A percentile compares a stretch with the other conserved stretches of the same genome.
Evolutionary conservation across 2,888 invertebrate genomes (phyloP).

Genomic region (Cantharis nigra): DNA sequence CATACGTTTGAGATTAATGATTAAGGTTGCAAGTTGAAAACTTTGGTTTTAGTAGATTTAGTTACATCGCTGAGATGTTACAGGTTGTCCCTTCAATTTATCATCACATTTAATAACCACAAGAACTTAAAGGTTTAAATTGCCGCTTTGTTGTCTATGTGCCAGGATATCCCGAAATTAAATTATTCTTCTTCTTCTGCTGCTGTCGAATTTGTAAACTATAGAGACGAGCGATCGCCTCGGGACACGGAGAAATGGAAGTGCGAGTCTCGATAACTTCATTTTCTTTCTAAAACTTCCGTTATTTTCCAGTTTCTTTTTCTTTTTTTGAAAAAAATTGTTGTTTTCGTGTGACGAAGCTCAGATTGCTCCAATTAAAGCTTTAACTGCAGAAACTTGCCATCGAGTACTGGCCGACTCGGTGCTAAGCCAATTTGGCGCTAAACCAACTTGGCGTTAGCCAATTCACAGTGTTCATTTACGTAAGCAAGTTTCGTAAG

Average conservation of each 20-base stretch:
- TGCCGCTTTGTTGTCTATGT: not conserved
- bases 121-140: not conserved
- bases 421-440: no score
- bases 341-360: no score
- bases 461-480: no score
- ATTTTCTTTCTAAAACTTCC: not conserved
- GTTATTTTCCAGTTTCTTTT: not conserved
- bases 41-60: not conserved
- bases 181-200: not conserved
- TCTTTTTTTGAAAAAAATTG: no score
- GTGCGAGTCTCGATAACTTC: not conserved
- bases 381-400: no score
- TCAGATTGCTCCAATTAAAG: no score
- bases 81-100: not conserved
- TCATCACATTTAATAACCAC: not conserved
- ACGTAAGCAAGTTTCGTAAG: no score
- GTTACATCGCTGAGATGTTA: not conserved
- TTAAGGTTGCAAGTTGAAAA: not conserved
- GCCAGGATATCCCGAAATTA: not conserved
- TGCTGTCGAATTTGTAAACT: not conserved
- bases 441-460: no score
- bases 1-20: not conserved
- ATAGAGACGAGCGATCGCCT: not conserved
- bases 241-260: not conserved
- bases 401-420: no score